These are phyloP conservation scores for Agapostemon virescens DNA, from an alignment of 2,888 invertebrate species.

Conservation along the genomic window DNA sequence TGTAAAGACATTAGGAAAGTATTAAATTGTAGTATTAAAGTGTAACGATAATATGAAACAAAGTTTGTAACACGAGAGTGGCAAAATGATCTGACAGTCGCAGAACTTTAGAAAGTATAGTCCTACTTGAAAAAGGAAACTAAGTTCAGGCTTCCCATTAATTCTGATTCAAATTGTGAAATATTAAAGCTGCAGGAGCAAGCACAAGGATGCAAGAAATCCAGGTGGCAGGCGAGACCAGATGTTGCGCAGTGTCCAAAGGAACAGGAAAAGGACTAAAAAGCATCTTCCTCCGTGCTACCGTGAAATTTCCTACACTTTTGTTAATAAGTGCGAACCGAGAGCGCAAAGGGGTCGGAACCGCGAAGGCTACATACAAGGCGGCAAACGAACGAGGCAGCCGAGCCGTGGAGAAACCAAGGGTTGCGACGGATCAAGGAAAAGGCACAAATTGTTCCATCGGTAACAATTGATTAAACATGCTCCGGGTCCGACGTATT, in stretches of 20 bases:
- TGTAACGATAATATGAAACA: too few relatives aligned
- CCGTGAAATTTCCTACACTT: background rate
- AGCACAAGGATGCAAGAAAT: background rate
- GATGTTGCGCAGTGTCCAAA: background rate
- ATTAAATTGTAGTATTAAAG: too few relatives aligned
- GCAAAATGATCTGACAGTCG: too few relatives aligned
- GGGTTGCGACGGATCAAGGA: conserved; percentile 23
- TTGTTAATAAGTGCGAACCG: background rate
- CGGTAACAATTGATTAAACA: conserved; percentile 54
- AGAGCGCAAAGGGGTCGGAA: background rate
- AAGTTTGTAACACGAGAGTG: too few relatives aligned
- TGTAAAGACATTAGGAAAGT: too few relatives aligned
- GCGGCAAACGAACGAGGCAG: background rate
- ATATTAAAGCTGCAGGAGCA: background rate
- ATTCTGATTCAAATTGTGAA: background rate
- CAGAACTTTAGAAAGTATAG: too few relatives aligned
- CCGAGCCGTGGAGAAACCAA: background rate
- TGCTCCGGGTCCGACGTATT: conserved; percentile 10
- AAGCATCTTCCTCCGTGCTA: background rate
- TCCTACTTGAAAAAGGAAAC: background rate
- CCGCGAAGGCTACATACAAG: background rate
- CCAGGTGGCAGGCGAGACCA: background rate
- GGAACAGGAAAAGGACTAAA: background rate
- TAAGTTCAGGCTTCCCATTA: background rate
- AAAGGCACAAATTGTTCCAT: conserved; percentile 28